Base-by-base conservation (phyloP, 2,797 vertebrate genomes). In the Pterois miles region DNA sequence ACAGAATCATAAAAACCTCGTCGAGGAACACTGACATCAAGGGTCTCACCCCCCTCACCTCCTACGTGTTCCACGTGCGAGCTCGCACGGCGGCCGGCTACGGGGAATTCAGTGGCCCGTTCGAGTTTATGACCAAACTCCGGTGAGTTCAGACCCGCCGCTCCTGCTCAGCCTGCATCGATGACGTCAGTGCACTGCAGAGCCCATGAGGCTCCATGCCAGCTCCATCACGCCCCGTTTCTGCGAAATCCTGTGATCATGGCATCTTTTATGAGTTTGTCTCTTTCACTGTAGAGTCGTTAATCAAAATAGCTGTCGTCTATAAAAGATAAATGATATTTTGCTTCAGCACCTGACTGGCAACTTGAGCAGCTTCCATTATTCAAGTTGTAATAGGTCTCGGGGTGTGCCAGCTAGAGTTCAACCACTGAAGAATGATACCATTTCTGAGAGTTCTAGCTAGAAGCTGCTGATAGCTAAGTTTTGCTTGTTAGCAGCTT, bases 91-190 rank as follows among this genome's bases (percentile, higher is more conserved):
- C 98, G 0, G 98, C 98, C 0, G 98, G 98, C 11, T 99, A 99
- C 0, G 98, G 98, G 2, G 97, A 99, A 62, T 99, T 99, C 93
- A 99, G 98, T 1, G 96, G 96, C 6, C 98, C 98, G 0, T 96
- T 99, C 62, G 97, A 99, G 91, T 97, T 98, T 93, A 99, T 97
- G 84, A 99, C 98, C 18, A 99, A 99, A 99, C 93, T 98, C 98
- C 57, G 97, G 98, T 99, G 92, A 93, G 94, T 88, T 34, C 27
- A 59, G n/a, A n/a, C n/a, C n/a, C n/a, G 40, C 54, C 29, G 1
- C 23, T 50, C 38, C 31, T 5, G 38, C 62, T 70, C 33, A n/a
- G n/a, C n/a, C n/a, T n/a, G n/a, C n/a, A 14, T n/a, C 2, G 23
- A 65, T 67, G 76, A 83, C 54, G 54, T 82, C 74, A 54, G n/a